These are phyloP conservation scores for Morone saxatilis DNA, from an alignment of 2,113 vertebrate genomes.

Conservation along the genomic window DNA sequence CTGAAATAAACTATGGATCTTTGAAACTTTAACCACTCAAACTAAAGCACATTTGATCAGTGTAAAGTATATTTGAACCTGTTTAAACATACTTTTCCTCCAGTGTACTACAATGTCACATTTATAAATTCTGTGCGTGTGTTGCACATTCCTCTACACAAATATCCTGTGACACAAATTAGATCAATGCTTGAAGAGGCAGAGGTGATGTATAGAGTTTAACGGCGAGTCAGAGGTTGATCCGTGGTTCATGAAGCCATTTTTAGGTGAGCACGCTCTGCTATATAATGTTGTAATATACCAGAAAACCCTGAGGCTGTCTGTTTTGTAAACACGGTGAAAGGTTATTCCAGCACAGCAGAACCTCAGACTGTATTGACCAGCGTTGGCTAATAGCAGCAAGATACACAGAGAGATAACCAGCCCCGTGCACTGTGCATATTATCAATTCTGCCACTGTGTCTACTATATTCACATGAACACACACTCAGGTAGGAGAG, in stretches of 20 bases:
- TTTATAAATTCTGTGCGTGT: not conserved
- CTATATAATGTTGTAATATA: constrained; percentile 37
- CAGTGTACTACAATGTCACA: not conserved
- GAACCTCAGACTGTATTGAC: constrained; percentile 48
- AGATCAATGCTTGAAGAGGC: not conserved
- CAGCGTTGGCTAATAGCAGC: constrained; percentile 41
- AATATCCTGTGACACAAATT: not conserved
- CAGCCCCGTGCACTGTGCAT: constrained; percentile 35
- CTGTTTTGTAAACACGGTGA: constrained; percentile 56
- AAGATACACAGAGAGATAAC: constrained; percentile 54
- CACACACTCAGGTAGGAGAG: not conserved
- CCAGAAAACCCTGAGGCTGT: constrained; percentile 23
- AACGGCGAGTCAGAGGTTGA: constrained; percentile 25
- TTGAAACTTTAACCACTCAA: constrained; percentile 9
- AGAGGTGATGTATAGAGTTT: not conserved
- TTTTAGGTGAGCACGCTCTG: constrained; percentile 5
- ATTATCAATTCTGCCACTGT: constrained; percentile 17
- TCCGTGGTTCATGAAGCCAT: constrained; percentile 18
- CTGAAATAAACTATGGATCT: constrained; percentile 4
- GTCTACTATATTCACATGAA: constrained; percentile 1
- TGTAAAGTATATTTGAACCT: not conserved
- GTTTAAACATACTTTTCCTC: not conserved
- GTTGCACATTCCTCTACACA: not conserved
- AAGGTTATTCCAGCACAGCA: constrained; percentile 56
- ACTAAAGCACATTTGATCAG: constrained; percentile 4